These are phyloP conservation scores for Illadopsis cleaveri DNA, from an alignment of 2,113 vertebrate species.

Conservation along the genomic window DNA sequence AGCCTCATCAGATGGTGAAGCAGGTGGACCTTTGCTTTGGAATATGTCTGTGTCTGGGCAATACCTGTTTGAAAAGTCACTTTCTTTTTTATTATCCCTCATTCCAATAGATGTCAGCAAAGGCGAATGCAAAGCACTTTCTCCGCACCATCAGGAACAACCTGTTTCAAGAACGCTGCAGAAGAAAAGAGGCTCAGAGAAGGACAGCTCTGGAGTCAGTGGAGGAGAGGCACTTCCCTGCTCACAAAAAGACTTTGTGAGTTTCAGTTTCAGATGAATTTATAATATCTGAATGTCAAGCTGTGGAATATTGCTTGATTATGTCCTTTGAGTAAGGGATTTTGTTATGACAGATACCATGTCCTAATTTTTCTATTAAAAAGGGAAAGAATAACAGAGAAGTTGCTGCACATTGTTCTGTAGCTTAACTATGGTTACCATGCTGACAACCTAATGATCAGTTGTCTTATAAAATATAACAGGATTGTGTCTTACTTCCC, in stretches of 20 bases:
- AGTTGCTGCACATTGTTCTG: not conserved
- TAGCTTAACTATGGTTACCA: not conserved
- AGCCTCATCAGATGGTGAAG: not conserved
- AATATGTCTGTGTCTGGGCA: not conserved
- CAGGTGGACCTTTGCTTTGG: not conserved
- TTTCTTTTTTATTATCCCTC: not conserved
- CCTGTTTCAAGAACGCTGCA: constrained; percentile 55
- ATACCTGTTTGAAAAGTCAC: not conserved
- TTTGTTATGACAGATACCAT: not conserved
- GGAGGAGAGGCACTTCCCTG: not conserved
- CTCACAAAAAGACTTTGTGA: not conserved
- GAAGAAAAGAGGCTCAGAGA: constrained; percentile 61
- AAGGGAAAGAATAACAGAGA: not conserved
- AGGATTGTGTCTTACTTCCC: not conserved
- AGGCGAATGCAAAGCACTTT: constrained; percentile 74
- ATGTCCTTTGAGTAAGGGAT: not conserved
- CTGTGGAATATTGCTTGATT: not conserved
- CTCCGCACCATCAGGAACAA: constrained; percentile 65
- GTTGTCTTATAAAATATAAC: not conserved
- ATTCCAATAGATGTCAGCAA: constrained; percentile 78
- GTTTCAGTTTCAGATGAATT: not conserved
- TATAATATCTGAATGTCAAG: not conserved
- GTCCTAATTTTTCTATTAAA: not conserved
- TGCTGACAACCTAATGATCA: not conserved
- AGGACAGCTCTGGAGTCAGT: constrained; percentile 8